Conservation (phyloP, 2,113 vertebrate species). For the Probosciger aterrimus region DNA sequence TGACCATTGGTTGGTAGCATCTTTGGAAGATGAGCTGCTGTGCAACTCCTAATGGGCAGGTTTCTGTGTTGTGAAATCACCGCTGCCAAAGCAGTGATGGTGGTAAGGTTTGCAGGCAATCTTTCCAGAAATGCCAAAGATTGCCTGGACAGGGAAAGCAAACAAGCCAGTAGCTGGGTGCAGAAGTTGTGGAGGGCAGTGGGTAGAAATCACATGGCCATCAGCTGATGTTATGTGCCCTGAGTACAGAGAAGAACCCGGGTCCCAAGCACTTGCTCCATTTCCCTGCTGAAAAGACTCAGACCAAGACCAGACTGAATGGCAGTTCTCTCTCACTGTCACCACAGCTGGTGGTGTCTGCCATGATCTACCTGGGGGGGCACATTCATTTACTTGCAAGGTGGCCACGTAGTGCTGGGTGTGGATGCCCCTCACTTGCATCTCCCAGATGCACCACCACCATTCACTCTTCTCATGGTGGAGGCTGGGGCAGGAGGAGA, state of each 20-base stretch:
- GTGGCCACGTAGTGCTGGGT: not conserved
- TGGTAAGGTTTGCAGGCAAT: not conserved
- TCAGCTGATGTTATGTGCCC: not conserved
- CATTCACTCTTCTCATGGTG: accelerated
- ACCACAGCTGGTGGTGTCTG: not conserved
- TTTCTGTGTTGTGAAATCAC: not conserved
- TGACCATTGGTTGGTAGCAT: not conserved
- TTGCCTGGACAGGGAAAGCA: not conserved
- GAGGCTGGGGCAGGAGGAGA: not conserved
- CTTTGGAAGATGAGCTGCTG: not conserved
- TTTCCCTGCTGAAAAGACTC: not conserved
- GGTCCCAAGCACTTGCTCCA: not conserved
- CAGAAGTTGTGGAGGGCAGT: not conserved
- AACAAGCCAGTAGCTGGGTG: not conserved
- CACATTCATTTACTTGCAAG: not conserved
- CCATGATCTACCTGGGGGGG: not conserved
- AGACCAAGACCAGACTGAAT: not conserved
- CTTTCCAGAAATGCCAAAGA: not conserved
- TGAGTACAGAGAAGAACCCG: not conserved
- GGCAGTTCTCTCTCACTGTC: not conserved
- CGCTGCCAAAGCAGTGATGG: not conserved
- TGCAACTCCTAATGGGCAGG: not conserved
- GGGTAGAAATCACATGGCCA: not conserved
- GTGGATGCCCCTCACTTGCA: not conserved
- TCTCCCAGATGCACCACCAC: not conserved